Base-by-base conservation (phyloP, 2,797 vertebrate species). In the Anniella stebbinsi region DNA sequence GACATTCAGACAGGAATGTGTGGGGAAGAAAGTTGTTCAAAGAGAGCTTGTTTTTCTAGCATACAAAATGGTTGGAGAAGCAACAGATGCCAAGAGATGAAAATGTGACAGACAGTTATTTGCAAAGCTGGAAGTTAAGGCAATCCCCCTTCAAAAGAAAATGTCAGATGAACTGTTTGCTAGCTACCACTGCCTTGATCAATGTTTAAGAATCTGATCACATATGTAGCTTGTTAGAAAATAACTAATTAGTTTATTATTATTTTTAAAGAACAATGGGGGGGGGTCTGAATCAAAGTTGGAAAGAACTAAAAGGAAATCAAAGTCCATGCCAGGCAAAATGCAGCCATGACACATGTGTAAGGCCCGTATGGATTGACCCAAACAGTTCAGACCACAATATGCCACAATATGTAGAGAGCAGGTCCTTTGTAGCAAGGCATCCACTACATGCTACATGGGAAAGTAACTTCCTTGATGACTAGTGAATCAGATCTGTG, bases 111-210 rank as follows among this genome's bases (percentile, higher is more conserved):
- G 45, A 81, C 78, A 87, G 2, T 11, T 88, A 87, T 77, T 93
- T 92, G 17, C 77, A 87, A 38, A 89, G 8, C 18, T 90, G 69
- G 77, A 83, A 87, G 85, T 3, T 69, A 75, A 82, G 0, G 54
- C 91, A 92, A 87, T 87, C 73, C 77, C 38, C 83, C 41, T 51
- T 54, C 33, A 92, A 87, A 92, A 86, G 3, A 86, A 93, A 92
- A 92, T 2, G 1, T 30, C 89, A 77, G 13, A 88, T 0, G 80
- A 23, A 87, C 91, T 84, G 1, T 70, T 91, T 93, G 57, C 7
- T 81, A 84, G 83, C 1, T 70, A 51, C 13, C 36, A 1, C 73
- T 75, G 63, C 85, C 57, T 85, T 72, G 66, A 76, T 85, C 89
- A 89, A 41, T 93, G 48, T 87, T 48, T 75, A 75, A 66, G 38